Conservation (phyloP, 2,888 invertebrate genomes). For the Agriopis aurantiaria region DNA sequence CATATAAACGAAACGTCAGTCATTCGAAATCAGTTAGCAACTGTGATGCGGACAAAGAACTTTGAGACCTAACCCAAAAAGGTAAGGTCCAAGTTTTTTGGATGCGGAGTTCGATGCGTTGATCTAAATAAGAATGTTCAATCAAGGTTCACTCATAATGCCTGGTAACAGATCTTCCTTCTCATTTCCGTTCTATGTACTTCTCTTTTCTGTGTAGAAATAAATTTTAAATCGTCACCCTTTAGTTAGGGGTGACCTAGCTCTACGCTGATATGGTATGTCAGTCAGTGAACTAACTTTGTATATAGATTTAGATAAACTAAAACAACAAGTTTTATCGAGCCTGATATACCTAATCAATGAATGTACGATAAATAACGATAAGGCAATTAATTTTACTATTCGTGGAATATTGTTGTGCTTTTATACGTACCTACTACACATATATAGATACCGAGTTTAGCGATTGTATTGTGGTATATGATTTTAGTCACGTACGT, state of each 20-base stretch:
- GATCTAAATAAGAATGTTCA: too few species aligned
- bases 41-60: too few species aligned
- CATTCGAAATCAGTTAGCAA: too few species aligned
- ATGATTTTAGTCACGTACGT: slow-evolving; percentile 13
- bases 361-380: slow-evolving; percentile 11
- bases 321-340: slow-evolving; percentile 14
- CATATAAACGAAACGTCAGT: too few species aligned
- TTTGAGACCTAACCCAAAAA: too few species aligned
- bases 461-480: background rate
- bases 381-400: slow-evolving; percentile 6
- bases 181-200: too few species aligned
- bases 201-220: too few species aligned
- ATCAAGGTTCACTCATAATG: too few species aligned
- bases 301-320: slow-evolving; percentile 10
- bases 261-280: background rate
- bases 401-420: slow-evolving; percentile 8
- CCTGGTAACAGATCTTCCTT: too few species aligned
- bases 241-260: background rate
- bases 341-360: slow-evolving; percentile 11
- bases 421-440: background rate
- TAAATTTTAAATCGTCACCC: background rate
- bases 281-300: background rate
- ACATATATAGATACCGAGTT: background rate
- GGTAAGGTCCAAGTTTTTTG: too few species aligned
- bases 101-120: too few species aligned